These are phyloP conservation scores for Caerostris darwini DNA, from an alignment of 1,140 invertebrate genomes.

Conservation along the genomic window DNA sequence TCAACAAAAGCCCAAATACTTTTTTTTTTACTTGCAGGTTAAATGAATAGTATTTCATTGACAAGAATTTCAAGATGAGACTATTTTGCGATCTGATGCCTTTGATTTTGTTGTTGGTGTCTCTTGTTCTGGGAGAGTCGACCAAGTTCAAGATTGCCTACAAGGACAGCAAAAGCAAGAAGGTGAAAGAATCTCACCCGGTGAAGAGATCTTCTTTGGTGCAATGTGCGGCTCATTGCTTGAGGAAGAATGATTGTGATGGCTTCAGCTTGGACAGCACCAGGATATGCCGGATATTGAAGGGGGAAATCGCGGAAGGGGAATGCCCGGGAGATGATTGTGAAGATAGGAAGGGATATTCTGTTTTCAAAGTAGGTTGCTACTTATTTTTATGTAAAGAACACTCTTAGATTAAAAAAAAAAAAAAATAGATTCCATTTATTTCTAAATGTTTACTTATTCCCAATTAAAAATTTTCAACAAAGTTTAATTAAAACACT, in stretches of 20 bases:
- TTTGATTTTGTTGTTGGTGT: neutral
- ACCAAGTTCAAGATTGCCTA: slow-evolving; percentile 59
- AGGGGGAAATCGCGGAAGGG: slow-evolving; percentile 4
- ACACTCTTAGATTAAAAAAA: too few relatives aligned
- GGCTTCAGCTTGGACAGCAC: slow-evolving; percentile 49
- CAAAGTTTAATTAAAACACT: too few relatives aligned
- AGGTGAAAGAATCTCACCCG: neutral
- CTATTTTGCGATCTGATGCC: too few relatives aligned
- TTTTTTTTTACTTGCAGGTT: too few relatives aligned
- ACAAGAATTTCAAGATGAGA: too few relatives aligned
- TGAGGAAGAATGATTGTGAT: slow-evolving; percentile 23
- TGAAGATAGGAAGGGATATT: slow-evolving; percentile 34
- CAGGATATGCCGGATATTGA: slow-evolving; percentile 41
- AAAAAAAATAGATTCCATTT: too few relatives aligned
- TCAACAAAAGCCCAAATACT: too few relatives aligned
- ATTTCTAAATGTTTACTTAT: too few relatives aligned
- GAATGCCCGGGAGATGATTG: slow-evolving; percentile 44
- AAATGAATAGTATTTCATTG: too few relatives aligned
- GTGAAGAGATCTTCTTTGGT: slow-evolving; percentile 38
- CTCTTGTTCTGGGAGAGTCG: neutral
- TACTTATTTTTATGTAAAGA: too few relatives aligned
- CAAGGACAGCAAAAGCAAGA: slow-evolving; percentile 40
- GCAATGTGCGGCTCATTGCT: slow-evolving; percentile 40
- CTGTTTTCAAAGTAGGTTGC: slow-evolving; percentile 50
- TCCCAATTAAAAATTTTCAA: too few relatives aligned